Base-by-base conservation (phyloP, 2,113 vertebrate genomes). In the Melanotaenia duboulayi region DNA sequence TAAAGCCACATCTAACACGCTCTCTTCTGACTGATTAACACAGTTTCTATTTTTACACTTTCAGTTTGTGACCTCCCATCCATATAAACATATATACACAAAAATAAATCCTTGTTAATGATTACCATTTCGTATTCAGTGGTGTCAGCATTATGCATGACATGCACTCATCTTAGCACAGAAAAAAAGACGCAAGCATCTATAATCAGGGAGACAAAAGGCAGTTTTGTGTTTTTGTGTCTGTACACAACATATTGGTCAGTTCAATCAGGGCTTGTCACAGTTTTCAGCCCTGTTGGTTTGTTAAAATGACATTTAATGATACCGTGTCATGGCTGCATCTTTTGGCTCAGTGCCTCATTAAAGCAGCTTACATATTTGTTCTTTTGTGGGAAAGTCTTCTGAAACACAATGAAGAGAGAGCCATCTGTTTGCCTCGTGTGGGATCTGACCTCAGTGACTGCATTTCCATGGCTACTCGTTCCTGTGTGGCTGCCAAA, bases 401-500 rank as follows among this genome's bases (percentile, higher is more conserved):
- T 20, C 10, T 59, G 48, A 11, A 20, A 1, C 22, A 35, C 17
- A 40, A 24, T 24, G 1, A 5, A 35, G 28, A 19, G n/a, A 67
- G 42, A 56, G 14, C 1, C 7, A 4, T 49, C 11, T 71, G 62
- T 66, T 71, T 72, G 32, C 19, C 37, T 59, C 0, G 14, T 20
- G 20, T 54, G 37, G 37, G 28, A 48, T 46, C 46, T 64, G 28
- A 59, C 39, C 44, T 23, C 44, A 32, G 28, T 1, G 12, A 11
- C 32, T 48, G 50, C 51, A 64, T 80, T 75, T 69, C 64, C 68
- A 66, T 57, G 56, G 51, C 51, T 11, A 71, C 42, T 76, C 44
- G 40, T 25, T 62, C 35, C 42, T 52, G 42, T 17, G 9, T 11
- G 19, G 12, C 78, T 67, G 57, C 69, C 76, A 78, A 62, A 58